Percentiles rank a stretch among this genome's conserved stretches.
phyloP scores from a whole-genome alignment of 2,113 vertebrate genomes.

The zebrafish (Danio rerio) region DNA sequence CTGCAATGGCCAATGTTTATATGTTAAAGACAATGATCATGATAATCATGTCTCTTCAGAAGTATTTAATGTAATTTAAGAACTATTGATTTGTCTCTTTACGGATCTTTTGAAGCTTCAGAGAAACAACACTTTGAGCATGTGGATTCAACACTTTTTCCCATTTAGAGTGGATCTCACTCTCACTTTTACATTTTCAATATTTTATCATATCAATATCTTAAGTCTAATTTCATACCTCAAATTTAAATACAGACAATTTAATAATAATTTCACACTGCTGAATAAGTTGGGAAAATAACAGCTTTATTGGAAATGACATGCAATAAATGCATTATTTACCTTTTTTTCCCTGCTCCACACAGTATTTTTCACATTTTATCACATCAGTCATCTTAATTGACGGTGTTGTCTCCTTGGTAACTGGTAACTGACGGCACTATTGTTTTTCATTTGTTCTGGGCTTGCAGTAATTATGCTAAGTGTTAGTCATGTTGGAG shows the following conservation, averaged over 20 bases:
- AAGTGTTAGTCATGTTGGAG: neutral
- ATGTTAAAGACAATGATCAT: no score
- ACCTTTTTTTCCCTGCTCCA: neutral
- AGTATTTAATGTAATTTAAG: no score
- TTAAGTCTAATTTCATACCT: neutral
- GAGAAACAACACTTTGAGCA: no score
- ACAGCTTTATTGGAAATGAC: neutral
- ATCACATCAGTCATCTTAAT: neutral
- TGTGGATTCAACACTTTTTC: no score
- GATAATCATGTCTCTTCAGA: no score
- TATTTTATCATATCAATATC: neutral
- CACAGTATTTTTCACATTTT: neutral
- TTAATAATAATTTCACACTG: slow-evolving; percentile 4
- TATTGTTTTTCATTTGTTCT: neutral
- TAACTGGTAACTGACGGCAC: neutral
- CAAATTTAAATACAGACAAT: neutral
- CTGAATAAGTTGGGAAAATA: neutral
- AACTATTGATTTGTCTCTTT: no score
- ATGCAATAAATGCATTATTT: neutral
- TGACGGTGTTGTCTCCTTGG: neutral
- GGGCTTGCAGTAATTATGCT: neutral
- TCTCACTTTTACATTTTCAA: neutral
- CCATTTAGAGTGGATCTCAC: no score
- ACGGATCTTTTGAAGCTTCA: no score
- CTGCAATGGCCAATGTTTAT: no score